Evolutionary conservation across 2,113 vertebrate genomes (phyloP).

Genomic region (Periophthalmus modestus): DNA sequence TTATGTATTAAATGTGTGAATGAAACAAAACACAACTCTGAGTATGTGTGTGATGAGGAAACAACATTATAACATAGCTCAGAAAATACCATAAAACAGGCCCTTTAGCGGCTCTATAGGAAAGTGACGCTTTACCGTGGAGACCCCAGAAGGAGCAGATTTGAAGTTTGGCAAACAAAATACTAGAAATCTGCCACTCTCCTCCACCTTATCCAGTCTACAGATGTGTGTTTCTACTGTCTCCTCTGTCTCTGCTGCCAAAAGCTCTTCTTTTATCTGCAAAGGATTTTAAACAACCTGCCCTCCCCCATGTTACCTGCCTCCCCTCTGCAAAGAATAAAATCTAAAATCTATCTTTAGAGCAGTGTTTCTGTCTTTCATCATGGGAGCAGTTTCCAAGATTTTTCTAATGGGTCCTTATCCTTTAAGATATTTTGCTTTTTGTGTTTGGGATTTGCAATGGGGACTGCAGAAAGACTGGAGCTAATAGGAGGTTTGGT

Average conservation of each 20-base stretch:
- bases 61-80: too few relatives aligned
- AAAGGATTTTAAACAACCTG: constrained; percentile 71
- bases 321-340: constrained; percentile 44
- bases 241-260: constrained; percentile 43
- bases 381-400: constrained; percentile 55
- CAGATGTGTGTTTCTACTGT: constrained; percentile 31
- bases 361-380: constrained; percentile 52
- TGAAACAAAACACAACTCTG: too few relatives aligned
- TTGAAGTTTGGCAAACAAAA: constrained; percentile 12
- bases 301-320: constrained; percentile 55
- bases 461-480: constrained; percentile 33
- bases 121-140: not conserved
- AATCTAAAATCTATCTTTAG: constrained; percentile 61
- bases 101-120: not conserved
- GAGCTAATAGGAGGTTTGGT: too few relatives aligned
- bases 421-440: constrained; percentile 56
- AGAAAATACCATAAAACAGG: too few relatives aligned
- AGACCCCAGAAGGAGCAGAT: not conserved
- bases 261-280: constrained; percentile 67
- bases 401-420: constrained; percentile 63
- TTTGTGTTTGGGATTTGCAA: constrained; percentile 51
- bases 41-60: too few relatives aligned
- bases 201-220: not conserved
- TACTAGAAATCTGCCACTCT: constrained; percentile 19
- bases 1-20: too few relatives aligned